Conservation (phyloP, 2,113 vertebrate species). For the Crocuta crocuta region DNA sequence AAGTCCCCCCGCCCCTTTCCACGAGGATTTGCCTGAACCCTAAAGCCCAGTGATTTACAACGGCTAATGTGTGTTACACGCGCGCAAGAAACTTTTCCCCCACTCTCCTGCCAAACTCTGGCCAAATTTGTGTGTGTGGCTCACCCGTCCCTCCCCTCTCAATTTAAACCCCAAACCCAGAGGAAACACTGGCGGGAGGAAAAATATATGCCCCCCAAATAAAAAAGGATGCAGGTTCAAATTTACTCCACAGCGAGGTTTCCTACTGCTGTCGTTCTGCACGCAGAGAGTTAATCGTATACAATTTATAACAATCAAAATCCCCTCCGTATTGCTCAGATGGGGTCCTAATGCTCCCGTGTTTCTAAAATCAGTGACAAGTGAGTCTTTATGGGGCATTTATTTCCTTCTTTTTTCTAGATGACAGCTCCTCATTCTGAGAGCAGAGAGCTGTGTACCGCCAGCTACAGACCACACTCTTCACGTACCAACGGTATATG, state of each 20-base stretch:
- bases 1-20: background rate
- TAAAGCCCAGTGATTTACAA: slow-evolving; percentile 51
- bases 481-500: background rate
- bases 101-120: slow-evolving; percentile 29
- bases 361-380: slow-evolving; percentile 64
- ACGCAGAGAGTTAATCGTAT: slow-evolving; percentile 62
- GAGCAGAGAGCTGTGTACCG: slow-evolving; percentile 22
- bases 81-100: slow-evolving; percentile 58
- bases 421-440: slow-evolving; percentile 58
- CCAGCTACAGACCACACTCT: slow-evolving; percentile 49
- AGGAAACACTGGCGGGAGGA: slow-evolving; percentile 34
- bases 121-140: background rate
- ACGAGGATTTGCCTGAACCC: slow-evolving; percentile 7
- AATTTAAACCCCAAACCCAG: slow-evolving; percentile 26
- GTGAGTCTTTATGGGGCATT: slow-evolving; percentile 35
- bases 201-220: slow-evolving; percentile 32
- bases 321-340: slow-evolving; percentile 39
- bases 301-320: slow-evolving; percentile 65
- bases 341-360: slow-evolving; percentile 26
- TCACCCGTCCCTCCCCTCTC: background rate
- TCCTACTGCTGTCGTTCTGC: background rate
- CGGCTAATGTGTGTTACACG: slow-evolving; percentile 56
- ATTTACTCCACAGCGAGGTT: slow-evolving; percentile 29
- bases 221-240: slow-evolving; percentile 36
- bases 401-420: slow-evolving; percentile 51